phyloP scores from a whole-genome alignment of 2,113 vertebrate species.

The Speoplatyrhinus poulsoni region DNA sequence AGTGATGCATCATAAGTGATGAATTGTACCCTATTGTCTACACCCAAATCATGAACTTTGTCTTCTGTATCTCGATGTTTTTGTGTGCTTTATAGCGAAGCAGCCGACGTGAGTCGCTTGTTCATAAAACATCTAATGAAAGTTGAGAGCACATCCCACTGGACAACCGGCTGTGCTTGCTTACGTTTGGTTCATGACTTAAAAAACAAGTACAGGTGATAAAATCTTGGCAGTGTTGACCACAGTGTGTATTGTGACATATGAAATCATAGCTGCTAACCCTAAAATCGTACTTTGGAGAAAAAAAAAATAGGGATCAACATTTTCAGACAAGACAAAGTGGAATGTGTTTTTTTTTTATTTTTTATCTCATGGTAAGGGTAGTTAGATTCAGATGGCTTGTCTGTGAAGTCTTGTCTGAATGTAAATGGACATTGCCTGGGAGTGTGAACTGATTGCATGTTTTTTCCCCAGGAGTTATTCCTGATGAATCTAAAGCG shows the following conservation, averaged over 20 bases:
- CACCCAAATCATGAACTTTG: constrained; percentile 98
- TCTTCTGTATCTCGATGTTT: constrained; percentile 99
- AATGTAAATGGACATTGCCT: constrained; percentile 68
- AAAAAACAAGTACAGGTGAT: constrained; percentile 99
- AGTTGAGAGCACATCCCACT: constrained; percentile 99
- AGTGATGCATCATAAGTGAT: constrained; percentile 89
- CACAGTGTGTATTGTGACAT: constrained; percentile 86
- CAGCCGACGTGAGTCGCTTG: constrained; percentile 99
- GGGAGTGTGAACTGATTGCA: constrained; percentile 74
- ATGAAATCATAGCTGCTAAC: constrained; percentile 73
- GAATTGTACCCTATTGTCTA: constrained; percentile 96
- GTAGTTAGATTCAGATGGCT: constrained; percentile 67
- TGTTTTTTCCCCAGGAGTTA: constrained; percentile 91
- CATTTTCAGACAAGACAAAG: constrained; percentile 75
- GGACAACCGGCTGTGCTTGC: constrained; percentile 99
- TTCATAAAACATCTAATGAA: constrained; percentile 99
- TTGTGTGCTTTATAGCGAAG: constrained; percentile 99
- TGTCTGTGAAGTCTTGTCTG: constrained; percentile 85
- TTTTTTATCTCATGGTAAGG: constrained; percentile 46
- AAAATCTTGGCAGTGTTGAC: constrained; percentile 99
- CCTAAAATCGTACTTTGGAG: constrained; percentile 78
- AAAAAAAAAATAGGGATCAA: constrained; percentile 63
- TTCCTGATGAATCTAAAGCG: constrained; percentile 99
- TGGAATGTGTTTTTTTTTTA: constrained; percentile 46
- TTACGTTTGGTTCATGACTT: constrained; percentile 99